Conservation (phyloP, 2,113 vertebrate species). For the Erpornis zantholeuca region DNA sequence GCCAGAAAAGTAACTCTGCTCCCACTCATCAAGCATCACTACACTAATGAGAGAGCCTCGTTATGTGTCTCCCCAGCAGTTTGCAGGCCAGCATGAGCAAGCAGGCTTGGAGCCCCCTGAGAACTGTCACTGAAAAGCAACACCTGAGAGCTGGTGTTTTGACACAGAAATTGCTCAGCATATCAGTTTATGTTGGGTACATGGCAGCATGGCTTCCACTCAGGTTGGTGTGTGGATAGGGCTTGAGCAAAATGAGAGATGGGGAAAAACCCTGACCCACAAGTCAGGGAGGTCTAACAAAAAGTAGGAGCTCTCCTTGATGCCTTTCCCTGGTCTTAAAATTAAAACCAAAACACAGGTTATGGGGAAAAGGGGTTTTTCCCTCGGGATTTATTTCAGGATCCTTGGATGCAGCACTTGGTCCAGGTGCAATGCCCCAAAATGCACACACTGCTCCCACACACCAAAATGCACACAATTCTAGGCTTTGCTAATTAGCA, state of each 20-base stretch:
- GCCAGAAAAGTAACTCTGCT: not conserved
- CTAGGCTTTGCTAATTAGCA: too few relatives aligned
- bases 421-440: too few relatives aligned
- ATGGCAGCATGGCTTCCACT: not conserved
- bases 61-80: not conserved
- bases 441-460: too few relatives aligned
- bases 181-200: not conserved
- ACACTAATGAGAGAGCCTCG: fast-evolving
- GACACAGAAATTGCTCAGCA: not conserved
- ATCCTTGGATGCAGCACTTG: too few relatives aligned
- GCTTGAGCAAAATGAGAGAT: not conserved
- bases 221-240: not conserved
- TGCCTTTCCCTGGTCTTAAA: too few relatives aligned
- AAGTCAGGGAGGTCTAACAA: not conserved
- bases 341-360: too few relatives aligned
- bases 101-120: not conserved
- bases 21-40: not conserved
- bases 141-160: not conserved
- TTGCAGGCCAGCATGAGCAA: not conserved
- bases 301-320: not conserved
- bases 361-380: too few relatives aligned
- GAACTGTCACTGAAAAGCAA: not conserved
- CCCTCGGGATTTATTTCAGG: too few relatives aligned
- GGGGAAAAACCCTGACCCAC: not conserved
- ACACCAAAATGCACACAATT: too few relatives aligned